Conservation (phyloP, 2,113 vertebrate species). For the Hippolais icterina region DNA sequence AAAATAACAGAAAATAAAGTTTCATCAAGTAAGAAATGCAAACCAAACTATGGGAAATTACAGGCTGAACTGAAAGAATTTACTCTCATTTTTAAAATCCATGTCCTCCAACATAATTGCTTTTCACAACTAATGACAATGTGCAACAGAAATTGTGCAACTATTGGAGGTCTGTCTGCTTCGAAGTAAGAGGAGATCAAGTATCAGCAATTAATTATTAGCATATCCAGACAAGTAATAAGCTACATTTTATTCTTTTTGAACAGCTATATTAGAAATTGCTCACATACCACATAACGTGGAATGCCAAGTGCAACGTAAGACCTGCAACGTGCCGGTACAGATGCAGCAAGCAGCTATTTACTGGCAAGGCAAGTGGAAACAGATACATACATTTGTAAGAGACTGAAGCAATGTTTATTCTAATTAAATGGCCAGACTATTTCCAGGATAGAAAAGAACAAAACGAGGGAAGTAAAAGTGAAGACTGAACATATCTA, state of each 20-base stretch:
- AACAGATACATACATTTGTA: fast-evolving
- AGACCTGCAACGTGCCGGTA: not conserved
- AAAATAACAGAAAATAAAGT: not conserved
- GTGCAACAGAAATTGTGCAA: not conserved
- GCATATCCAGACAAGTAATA: not conserved
- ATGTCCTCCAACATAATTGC: not conserved
- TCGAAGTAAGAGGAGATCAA: not conserved
- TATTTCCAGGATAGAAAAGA: not conserved
- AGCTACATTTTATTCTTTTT: not conserved
- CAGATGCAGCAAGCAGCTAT: not conserved
- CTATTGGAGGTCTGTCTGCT: not conserved
- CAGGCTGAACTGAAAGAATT: not conserved
- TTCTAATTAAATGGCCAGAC: not conserved
- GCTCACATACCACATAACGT: fast-evolving
- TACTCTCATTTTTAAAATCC: not conserved
- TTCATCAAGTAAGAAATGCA: not conserved
- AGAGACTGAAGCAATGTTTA: not conserved
- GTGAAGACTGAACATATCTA: not conserved
- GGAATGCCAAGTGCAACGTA: not conserved
- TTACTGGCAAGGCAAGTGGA: not conserved
- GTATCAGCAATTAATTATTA: not conserved
- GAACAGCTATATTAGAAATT: not conserved
- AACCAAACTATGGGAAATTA: not conserved
- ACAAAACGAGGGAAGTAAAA: not conserved
- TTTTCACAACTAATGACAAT: not conserved